Conservation (phyloP, 2,797 vertebrate genomes). For the Anabas testudineus region DNA sequence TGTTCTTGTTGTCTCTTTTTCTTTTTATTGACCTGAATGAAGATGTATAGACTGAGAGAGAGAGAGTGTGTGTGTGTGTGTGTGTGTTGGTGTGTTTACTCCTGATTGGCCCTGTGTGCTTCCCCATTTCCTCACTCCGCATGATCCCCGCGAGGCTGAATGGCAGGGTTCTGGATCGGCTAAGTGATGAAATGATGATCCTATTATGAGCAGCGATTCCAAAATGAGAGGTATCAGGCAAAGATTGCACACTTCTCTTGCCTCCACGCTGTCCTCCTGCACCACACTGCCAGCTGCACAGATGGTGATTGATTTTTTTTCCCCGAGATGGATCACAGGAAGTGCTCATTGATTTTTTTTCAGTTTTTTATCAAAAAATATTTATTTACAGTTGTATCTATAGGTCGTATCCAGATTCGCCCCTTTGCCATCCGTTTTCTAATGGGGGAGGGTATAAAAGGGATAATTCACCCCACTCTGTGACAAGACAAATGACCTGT, state of each 20-base stretch:
- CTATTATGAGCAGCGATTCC: slow-evolving; percentile 96
- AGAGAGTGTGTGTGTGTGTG: slow-evolving; percentile 35
- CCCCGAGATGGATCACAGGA: slow-evolving; percentile 96
- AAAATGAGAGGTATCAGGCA: slow-evolving; percentile 95
- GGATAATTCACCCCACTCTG: slow-evolving; percentile 90
- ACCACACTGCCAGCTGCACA: slow-evolving; percentile 85
- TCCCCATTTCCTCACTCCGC: slow-evolving; percentile 58
- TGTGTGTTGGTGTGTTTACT: slow-evolving; percentile 53
- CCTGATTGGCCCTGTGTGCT: slow-evolving; percentile 50
- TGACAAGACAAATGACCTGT: slow-evolving; percentile 98
- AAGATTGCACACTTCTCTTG: slow-evolving; percentile 87
- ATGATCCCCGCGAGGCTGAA: slow-evolving; percentile 79
- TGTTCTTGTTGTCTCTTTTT: slow-evolving; percentile 58
- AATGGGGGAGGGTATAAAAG: slow-evolving; percentile 80
- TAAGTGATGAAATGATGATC: slow-evolving; percentile 99
- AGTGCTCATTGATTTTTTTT: slow-evolving; percentile 99
- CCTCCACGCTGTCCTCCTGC: slow-evolving; percentile 51
- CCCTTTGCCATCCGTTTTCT: slow-evolving; percentile 38
- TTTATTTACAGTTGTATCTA: slow-evolving; percentile 97
- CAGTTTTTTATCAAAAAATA: slow-evolving; percentile 97
- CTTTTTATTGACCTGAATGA: slow-evolving; percentile 72
- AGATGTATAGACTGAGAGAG: slow-evolving; percentile 65
- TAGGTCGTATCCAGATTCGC: slow-evolving; percentile 85
- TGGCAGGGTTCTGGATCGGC: slow-evolving; percentile 88
- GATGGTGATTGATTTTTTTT: slow-evolving; percentile 98